Conservation (phyloP, 30 jellyfish, hydroid and myxozoan genomes). For the Catostylus mosaicus region DNA sequence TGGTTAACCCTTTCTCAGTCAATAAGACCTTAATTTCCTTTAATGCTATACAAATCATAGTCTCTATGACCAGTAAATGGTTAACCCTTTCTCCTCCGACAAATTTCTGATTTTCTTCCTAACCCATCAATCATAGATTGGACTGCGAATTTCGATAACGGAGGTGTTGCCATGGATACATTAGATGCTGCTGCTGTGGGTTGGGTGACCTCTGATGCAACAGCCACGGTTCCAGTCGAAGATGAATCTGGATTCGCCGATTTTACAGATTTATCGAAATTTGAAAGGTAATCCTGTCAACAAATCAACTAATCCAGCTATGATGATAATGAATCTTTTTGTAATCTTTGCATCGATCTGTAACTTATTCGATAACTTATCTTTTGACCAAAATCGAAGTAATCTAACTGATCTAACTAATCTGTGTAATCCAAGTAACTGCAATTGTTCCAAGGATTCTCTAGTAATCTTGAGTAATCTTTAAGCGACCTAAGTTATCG, state of each 20-base stretch:
- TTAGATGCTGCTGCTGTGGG: conserved; percentile 79
- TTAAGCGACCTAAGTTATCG: not conserved
- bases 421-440: not conserved
- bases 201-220: conserved; percentile 68
- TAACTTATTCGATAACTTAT: no score
- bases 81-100: no score
- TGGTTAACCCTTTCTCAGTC: no score
- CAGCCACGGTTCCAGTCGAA: conserved; percentile 43
- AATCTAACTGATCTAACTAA: not conserved
- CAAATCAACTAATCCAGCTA: no score
- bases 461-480: not conserved
- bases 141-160: conserved; percentile 84
- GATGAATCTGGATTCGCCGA: conserved; percentile 86
- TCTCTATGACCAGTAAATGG: no score
- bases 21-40: no score
- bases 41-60: no score
- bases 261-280: conserved; percentile 80
- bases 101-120: not conserved
- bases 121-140: conserved; percentile 63
- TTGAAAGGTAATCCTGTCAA: conserved; percentile 9
- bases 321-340: no score
- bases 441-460: no score
- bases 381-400: no score
- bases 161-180: conserved; percentile 81
- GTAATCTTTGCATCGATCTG: no score